Evolutionary conservation across 2,797 vertebrate species (phyloP), one percentile per base, ranked within the genome.

Genomic region (Myotis myotis): DNA sequence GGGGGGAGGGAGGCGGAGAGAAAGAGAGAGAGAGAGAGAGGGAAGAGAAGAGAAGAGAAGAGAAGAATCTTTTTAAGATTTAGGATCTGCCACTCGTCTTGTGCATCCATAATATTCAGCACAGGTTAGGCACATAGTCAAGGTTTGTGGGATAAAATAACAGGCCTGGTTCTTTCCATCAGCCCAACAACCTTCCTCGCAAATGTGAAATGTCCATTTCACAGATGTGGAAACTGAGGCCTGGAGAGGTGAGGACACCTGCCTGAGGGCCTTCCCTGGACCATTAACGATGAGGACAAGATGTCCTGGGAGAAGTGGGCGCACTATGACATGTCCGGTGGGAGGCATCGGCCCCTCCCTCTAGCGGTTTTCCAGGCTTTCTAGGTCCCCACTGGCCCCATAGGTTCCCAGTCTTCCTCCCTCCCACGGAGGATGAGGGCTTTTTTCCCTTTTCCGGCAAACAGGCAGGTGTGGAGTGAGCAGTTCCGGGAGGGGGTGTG

Each of bases 401-500:
- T 0, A 1, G 51, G 75, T 81, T 89, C 79, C 92, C 75, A 51
- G 82, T 84, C 30, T 33, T 25, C 68, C 62, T 55, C 55, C 36
- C 53, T 71, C 2, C 88, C 7, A 30, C 6, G 47, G 91, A 68
- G 41, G 28, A 38, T 62, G 57, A 71, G 25, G 20, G 51, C 1
- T 19, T 70, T 79, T 22, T 60, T 3, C 60, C 60, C 23, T 86
- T 94, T 96, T 92, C 88, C 4, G 2, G 81, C 60, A 78, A 92
- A 89, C n/a, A 74, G 68, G n/a, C 51, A 86, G 84, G 81, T 87
- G 60, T 86, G 53, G 68, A 47, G 81, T 62, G 72, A 89, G 22
- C 11, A 2, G 87, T 60, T 33, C 51, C 1, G 6, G 74, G 71
- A 16, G 36, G 25, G 66, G 28, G 16, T 25, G 11, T 3, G 3